Evolutionary conservation across 2,113 vertebrate genomes (phyloP).

Genomic region (Mesitornis unicolor): DNA sequence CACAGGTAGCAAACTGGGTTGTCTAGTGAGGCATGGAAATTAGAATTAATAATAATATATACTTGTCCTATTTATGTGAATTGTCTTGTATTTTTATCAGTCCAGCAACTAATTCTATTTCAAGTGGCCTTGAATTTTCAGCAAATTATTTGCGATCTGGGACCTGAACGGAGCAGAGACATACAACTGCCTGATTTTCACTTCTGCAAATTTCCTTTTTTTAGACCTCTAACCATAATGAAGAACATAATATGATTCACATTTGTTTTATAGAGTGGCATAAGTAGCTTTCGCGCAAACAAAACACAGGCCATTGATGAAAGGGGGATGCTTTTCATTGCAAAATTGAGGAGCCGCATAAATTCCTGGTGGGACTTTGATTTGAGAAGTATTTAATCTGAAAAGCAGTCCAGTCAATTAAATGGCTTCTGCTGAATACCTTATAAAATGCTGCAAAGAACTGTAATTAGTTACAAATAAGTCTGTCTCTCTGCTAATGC

Average conservation of each 20-base stretch:
- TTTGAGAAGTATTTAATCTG: neutral
- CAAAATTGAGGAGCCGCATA: neutral
- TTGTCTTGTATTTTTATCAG: neutral
- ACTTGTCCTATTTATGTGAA: neutral
- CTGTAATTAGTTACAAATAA: neutral
- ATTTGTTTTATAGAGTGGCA: neutral
- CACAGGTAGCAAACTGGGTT: neutral
- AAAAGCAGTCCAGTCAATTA: neutral
- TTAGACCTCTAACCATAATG: neutral
- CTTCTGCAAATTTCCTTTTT: neutral
- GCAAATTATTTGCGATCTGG: neutral
- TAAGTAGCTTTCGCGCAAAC: neutral
- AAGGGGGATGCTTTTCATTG: neutral
- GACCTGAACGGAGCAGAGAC: neutral
- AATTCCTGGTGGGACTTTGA: neutral
- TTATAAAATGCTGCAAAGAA: neutral
- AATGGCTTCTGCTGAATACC: neutral
- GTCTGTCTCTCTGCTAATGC: neutral
- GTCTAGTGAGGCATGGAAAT: neutral
- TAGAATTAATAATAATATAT: neutral
- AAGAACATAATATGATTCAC: neutral
- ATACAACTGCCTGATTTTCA: neutral
- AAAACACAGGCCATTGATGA: neutral
- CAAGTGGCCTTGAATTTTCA: neutral
- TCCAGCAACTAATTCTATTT: neutral